phyloP scores from a whole-genome alignment of 2,797 vertebrate genomes.

The Enteromius unitaeniatus region DNA sequence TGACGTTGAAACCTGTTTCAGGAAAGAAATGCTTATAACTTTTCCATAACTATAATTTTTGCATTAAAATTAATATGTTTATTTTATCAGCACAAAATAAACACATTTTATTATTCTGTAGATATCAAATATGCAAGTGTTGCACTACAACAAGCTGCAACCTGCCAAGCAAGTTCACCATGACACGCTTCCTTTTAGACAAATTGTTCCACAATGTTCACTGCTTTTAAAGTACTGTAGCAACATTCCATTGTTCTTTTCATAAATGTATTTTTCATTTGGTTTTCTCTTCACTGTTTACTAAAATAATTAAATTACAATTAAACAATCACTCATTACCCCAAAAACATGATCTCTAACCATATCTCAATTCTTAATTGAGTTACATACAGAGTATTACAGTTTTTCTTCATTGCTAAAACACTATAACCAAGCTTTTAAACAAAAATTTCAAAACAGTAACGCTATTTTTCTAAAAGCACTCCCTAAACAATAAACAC shows the following conservation, averaged over 20 bases:
- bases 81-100: background rate
- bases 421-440: too few relatives aligned
- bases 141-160: background rate
- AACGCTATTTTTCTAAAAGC: too few relatives aligned
- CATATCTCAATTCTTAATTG: background rate
- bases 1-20: background rate
- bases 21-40: background rate
- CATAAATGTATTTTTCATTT: background rate
- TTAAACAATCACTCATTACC: background rate
- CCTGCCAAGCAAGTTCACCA: constrained; percentile 19
- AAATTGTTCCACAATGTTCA: background rate
- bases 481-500: too few relatives aligned
- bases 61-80: background rate
- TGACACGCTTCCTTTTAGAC: background rate
- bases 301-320: background rate
- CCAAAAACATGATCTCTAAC: background rate
- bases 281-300: background rate
- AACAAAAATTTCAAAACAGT: too few relatives aligned
- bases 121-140: background rate
- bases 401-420: too few relatives aligned
- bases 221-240: background rate
- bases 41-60: background rate
- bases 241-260: background rate
- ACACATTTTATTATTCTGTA: background rate
- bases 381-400: background rate